Evolutionary conservation across 2,888 invertebrate species (phyloP), one percentile per base, ranked within the genome.

Genomic region (Cantharis lateralis): DNA sequence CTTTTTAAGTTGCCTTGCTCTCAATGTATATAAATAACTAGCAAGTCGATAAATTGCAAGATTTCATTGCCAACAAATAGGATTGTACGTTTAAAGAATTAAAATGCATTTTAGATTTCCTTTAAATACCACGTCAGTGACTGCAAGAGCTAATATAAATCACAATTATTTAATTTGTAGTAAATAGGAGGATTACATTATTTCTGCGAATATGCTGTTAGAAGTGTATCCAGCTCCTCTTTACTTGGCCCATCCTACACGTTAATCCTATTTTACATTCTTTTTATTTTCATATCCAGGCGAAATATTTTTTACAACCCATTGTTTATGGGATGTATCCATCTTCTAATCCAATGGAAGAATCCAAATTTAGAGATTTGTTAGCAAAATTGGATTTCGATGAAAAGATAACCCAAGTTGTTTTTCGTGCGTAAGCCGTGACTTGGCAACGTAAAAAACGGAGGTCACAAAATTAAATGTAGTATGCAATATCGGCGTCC

Each of bases 41-140:
- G 62, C 32, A 68, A 75, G 75, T 75, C 78, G 68, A 78, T 78
- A 78, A 72, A 78, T 75, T 78, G 75, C 66, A 72, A 78, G 78
- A 78, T 75, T 78, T 75, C 75, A 75, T 78, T 78, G 77, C 77
- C 77, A 77, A 74, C 68, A 74, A 77, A 74, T 71, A 71, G 69
- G 32, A 32, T 70, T 62, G 15, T 61, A 72, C 69, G 70, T 72
- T 48, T n/a, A 48, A 48, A 48, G 48, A 48, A 48, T 48, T 48
- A 48, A 48, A 48, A 48, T 48, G 48, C 48, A 48, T 48, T 48
- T 48, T 48, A 48, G 7, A 48, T n/a, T 48, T n/a, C 48, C 7
- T 48, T 48, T n/a, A 48, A n/a, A 48, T n/a, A 48, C n/a, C n/a
- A n/a, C 48, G n/a, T 48, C 48, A 48, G 48, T 48, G n/a, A 13